phyloP scores from a whole-genome alignment of 2,113 vertebrate species.

The Chascanopsetta lugubris region DNA sequence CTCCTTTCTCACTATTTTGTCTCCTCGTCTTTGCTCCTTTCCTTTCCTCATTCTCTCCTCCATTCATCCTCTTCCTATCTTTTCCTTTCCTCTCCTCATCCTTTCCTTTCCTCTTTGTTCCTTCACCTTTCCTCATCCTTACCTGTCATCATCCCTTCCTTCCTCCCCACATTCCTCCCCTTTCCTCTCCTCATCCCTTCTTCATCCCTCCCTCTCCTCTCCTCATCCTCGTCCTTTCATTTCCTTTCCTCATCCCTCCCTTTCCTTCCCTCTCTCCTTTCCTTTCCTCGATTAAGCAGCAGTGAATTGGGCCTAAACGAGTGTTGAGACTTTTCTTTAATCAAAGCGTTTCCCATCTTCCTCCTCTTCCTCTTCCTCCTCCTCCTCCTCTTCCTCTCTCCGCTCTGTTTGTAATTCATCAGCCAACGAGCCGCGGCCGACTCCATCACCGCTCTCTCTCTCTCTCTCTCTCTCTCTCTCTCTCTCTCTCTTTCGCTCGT shows the following conservation, averaged over 20 bases:
- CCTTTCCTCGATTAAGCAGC: conserved; percentile 32
- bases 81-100: background rate
- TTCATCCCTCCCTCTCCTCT: too few species aligned
- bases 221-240: too few species aligned
- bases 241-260: too few species aligned
- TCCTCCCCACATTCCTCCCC: too few species aligned
- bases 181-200: background rate
- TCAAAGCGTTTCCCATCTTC: conserved; percentile 58
- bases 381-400: conserved; percentile 38
- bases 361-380: too few species aligned
- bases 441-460: background rate
- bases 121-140: background rate
- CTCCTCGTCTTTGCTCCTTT: background rate
- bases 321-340: conserved; percentile 55
- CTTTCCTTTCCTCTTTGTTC: background rate
- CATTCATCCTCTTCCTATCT: background rate
- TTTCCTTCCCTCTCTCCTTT: background rate
- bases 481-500: conserved; percentile 9
- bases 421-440: conserved; percentile 1
- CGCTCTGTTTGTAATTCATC: conserved; percentile 49
- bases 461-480: conserved; percentile 23
- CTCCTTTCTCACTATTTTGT: background rate
- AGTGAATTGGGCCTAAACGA: conserved; percentile 51
- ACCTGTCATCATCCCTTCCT: too few species aligned
- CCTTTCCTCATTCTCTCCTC: background rate